phyloP scores from a whole-genome alignment of 2,113 vertebrate genomes.

The Butorides virescens region DNA sequence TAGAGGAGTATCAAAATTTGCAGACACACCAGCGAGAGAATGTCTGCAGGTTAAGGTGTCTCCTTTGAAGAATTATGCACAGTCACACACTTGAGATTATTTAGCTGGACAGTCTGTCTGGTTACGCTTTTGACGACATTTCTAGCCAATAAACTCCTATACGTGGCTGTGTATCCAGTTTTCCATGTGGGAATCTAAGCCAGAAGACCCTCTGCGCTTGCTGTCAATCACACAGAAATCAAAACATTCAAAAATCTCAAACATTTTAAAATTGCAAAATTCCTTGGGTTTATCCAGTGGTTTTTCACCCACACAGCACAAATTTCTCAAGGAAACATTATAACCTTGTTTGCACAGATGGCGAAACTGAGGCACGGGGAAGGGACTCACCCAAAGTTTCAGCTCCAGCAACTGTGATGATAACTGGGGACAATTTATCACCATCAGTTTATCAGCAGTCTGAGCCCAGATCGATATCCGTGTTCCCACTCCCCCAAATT shows the following conservation, averaged over 20 bases:
- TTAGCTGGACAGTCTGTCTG: background rate
- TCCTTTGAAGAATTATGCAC: background rate
- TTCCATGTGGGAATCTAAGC: rapidly evolving
- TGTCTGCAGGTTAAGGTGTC: background rate
- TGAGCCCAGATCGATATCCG: background rate
- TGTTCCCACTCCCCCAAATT: background rate
- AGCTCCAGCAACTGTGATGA: background rate
- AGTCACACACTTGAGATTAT: background rate
- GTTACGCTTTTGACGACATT: background rate
- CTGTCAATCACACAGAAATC: background rate
- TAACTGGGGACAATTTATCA: background rate
- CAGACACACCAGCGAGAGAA: background rate
- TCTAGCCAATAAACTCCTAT: background rate
- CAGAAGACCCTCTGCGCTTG: background rate
- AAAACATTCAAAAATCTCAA: background rate
- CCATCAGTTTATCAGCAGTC: background rate
- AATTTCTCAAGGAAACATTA: background rate
- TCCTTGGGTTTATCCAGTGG: background rate
- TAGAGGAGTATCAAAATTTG: background rate
- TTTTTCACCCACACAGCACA: background rate
- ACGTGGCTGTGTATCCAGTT: background rate
- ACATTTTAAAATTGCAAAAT: background rate
- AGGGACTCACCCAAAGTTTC: background rate
- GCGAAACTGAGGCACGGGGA: background rate
- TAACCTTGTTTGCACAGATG: background rate